Evolutionary conservation across 1,140 invertebrate genomes (phyloP).

Genomic region (Andrena cerasifolii): DNA sequence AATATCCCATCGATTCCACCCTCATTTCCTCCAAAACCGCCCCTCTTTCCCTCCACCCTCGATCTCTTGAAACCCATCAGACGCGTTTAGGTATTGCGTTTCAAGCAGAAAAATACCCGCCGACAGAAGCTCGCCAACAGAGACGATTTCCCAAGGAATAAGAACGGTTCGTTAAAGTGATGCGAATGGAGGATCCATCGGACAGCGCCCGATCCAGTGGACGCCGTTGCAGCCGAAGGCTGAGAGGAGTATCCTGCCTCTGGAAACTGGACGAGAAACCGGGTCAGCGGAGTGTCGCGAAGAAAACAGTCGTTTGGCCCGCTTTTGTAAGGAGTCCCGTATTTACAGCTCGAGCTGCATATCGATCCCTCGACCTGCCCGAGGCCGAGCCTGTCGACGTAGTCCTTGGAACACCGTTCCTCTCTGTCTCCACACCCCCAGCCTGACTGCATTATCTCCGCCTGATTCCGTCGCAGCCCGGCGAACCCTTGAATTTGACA

Average conservation of each 20-base stretch:
- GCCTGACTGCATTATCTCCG: neutral
- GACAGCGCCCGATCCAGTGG: too few relatives aligned
- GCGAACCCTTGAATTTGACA: slow-evolving; percentile 38
- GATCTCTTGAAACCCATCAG: too few relatives aligned
- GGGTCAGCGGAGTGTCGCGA: slow-evolving; percentile 24
- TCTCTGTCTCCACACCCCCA: neutral
- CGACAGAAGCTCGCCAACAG: too few relatives aligned
- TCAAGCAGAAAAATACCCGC: too few relatives aligned
- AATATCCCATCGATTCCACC: too few relatives aligned
- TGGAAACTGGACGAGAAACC: neutral
- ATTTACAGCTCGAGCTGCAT: slow-evolving; percentile 41
- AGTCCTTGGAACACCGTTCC: slow-evolving; percentile 32
- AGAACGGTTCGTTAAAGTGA: neutral
- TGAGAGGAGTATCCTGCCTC: too few relatives aligned
- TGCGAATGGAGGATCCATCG: neutral
- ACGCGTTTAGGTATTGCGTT: too few relatives aligned
- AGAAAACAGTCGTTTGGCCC: slow-evolving; percentile 42
- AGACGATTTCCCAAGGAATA: too few relatives aligned
- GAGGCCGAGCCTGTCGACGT: slow-evolving; percentile 18
- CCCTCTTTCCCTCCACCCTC: too few relatives aligned
- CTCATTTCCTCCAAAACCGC: too few relatives aligned
- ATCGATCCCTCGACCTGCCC: slow-evolving; percentile 41
- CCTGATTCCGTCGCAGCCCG: slow-evolving; percentile 1
- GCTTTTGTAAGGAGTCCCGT: slow-evolving; percentile 25
- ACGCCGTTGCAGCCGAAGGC: too few relatives aligned